Evolutionary conservation across 2,888 invertebrate genomes (phyloP).

Genomic region (Drosophila melanosoma): DNA sequence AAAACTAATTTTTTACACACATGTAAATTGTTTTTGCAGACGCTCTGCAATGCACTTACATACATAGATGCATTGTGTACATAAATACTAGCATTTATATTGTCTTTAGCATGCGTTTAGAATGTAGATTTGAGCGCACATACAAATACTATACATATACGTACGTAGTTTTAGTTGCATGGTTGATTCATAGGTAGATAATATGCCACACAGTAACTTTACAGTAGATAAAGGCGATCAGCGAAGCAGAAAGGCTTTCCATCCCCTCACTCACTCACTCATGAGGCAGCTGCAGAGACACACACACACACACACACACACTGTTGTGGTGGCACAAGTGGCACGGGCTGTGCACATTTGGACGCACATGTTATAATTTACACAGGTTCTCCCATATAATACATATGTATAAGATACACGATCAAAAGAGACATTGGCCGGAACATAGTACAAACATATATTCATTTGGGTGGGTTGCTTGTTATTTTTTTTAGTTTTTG

Average conservation of each 20-base stretch:
- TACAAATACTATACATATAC: background rate
- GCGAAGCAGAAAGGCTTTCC: conserved; percentile 71
- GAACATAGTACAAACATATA: conserved; percentile 29
- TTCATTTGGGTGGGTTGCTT: conserved; percentile 55
- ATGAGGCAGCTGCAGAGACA: conserved; percentile 55
- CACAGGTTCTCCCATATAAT: conserved; percentile 28
- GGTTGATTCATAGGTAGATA: conserved; percentile 12
- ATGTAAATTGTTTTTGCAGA: conserved; percentile 5
- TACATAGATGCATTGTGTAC: conserved; percentile 9
- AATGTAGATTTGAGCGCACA: background rate
- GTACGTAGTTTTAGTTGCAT: conserved; percentile 33
- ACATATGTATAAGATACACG: conserved; percentile 21
- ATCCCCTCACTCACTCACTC: conserved; percentile 40
- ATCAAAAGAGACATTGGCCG: conserved; percentile 49
- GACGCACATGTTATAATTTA: conserved; percentile 33
- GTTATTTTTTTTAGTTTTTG: conserved; percentile 9
- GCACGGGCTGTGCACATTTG: conserved; percentile 33
- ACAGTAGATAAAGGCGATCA: conserved; percentile 55
- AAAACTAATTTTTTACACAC: conserved; percentile 1
- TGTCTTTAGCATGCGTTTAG: conserved; percentile 11
- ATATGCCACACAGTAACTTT: conserved; percentile 31
- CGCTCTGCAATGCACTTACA: background rate
- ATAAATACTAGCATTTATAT: background rate
- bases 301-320: conserved; percentile 32
- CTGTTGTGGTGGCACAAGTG: conserved; percentile 26